phyloP scores from a whole-genome alignment of 2,113 vertebrate genomes.

The Amazona vittata region DNA sequence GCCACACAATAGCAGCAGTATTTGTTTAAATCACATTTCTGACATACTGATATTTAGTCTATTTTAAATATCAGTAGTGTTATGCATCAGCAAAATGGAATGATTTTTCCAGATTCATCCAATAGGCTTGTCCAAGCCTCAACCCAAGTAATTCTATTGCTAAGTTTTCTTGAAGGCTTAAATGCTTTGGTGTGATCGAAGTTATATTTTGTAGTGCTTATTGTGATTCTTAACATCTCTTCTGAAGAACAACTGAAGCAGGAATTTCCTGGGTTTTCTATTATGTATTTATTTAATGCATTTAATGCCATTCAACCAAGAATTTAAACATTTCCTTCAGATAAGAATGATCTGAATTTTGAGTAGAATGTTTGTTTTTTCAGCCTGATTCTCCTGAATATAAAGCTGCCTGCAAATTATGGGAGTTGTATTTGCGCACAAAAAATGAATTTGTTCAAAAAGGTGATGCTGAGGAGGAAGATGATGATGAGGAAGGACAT shows the following conservation, averaged over 20 bases:
- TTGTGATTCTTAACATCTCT: background rate
- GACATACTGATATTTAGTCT: background rate
- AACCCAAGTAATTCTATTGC: background rate
- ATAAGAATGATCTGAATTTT: background rate
- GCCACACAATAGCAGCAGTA: background rate
- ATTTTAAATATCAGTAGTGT: background rate
- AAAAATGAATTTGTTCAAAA: conserved; percentile 98
- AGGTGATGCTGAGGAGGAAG: conserved; percentile 92
- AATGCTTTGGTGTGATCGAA: background rate
- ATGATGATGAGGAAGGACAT: conserved; percentile 90
- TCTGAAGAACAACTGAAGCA: background rate
- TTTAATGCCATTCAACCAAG: background rate
- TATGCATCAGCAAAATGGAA: background rate
- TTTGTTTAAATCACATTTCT: background rate
- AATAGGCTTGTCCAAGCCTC: background rate
- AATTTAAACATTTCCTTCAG: background rate
- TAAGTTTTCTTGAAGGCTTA: background rate
- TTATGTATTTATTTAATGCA: background rate
- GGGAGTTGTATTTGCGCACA: conserved; percentile 96
- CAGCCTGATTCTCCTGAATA: conserved; percentile 93
- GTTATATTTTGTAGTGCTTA: background rate
- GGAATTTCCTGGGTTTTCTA: background rate
- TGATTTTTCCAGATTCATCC: background rate
- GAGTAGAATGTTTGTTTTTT: background rate
- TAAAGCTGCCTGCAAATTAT: conserved; percentile 94